Base-by-base conservation (phyloP, 2,113 vertebrate genomes). In the Pollachius pollachius region DNA sequence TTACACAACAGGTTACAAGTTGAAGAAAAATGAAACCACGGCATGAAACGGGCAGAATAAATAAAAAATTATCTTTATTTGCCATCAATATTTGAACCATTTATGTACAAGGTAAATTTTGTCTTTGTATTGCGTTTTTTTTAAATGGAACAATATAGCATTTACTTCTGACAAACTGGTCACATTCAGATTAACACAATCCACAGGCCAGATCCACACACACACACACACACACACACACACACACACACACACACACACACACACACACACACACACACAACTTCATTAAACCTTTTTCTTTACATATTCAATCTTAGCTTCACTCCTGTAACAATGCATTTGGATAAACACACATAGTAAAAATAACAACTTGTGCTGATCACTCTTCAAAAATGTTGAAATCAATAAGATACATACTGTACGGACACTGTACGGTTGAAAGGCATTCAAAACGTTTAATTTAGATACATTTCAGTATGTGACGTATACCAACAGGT, bases 31-130 rank as follows among this genome's bases (percentile, higher is more conserved):
- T 25, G 23, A 16, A 48, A 21, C 64, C 65, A 64, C 11, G 17
- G 66, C 16, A 73, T 0, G 3, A 67, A 68, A 68, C 11, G 61
- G 21, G 37, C 25, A 52, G n/a, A 34, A 74, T 87, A 86, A 86
- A 88, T 88, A 90, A 78, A 90, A 89, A 90, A 89, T 75, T 82
- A 62, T 71, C 73, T 90, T 90, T 84, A 88, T 87, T 88, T 71
- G 34, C 78, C 79, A 82, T 85, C 84, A 88, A 84, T 84, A 84
- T 88, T 75, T 85, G 66, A 86, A 81, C 77, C 73, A 71, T 67
- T 30, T 79, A 76, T 83, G 71, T 78, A 85, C 76, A 88, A 16
- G 66, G 71, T 69, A 76, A 68, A 16, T 30, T 13, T 5, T 21
- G 74, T 75, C 67, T 72, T 68, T 21, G 34, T 82, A 84, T 85